These are phyloP conservation scores for Coturnix japonica DNA, from an alignment of 2,113 vertebrate species.

Conservation along the genomic window DNA sequence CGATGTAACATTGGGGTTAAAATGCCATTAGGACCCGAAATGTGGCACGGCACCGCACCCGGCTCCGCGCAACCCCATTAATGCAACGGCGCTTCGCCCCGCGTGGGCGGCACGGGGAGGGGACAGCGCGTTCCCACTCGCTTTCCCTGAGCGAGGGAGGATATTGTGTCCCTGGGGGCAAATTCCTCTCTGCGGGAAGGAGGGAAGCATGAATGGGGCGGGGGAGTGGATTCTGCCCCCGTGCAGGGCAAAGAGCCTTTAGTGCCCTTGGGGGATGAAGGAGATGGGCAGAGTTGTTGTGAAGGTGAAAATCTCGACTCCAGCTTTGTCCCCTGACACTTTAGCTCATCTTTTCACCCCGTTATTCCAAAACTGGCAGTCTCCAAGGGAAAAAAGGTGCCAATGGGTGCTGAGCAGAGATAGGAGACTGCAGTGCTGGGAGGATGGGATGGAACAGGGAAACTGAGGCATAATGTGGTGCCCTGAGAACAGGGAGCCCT, in stretches of 20 bases:
- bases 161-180: not conserved
- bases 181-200: not conserved
- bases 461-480: not conserved
- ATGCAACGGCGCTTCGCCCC: not conserved
- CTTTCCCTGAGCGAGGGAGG: not conserved
- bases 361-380: not conserved
- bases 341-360: not conserved
- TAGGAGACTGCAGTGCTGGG: not conserved
- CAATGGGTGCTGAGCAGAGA: accelerated
- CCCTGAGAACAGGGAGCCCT: not conserved
- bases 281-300: not conserved
- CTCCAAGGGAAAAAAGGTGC: not conserved
- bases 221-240: not conserved
- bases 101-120: not conserved
- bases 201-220: not conserved
- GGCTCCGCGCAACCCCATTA: not conserved
- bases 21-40: not conserved
- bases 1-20: not conserved
- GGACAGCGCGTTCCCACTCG: not conserved
- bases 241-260: not conserved
- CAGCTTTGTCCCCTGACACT: not conserved
- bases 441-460: not conserved
- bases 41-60: not conserved
- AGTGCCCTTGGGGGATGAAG: not conserved
- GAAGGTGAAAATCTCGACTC: not conserved